A percentile compares a stretch with the other conserved stretches of the same genome.
Conservation (phyloP, 2,113 vertebrate species). For the Todiramphus chloris region DNA sequence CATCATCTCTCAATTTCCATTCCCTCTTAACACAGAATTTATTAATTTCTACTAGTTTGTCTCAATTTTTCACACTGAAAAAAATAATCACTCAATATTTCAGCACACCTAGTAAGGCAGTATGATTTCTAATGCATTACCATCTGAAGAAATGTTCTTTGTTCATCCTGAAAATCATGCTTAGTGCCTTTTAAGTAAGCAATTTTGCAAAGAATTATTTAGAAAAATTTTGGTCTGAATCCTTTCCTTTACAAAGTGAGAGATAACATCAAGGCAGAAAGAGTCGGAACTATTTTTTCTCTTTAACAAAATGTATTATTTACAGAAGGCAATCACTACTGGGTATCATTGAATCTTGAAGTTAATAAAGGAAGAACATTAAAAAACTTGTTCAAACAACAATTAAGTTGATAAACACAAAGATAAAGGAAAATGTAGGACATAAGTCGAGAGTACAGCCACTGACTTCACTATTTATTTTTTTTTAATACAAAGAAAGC, state of each 20-base stretch:
- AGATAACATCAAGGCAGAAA: background rate
- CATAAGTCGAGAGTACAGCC: background rate
- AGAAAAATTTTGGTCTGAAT: background rate
- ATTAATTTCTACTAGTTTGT: background rate
- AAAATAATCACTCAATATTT: background rate
- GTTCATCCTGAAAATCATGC: background rate
- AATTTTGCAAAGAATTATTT: background rate
- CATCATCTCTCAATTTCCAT: background rate
- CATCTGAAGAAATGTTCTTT: background rate
- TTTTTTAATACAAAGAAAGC: conserved; percentile 32
- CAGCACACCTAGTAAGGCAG: background rate
- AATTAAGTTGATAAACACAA: background rate
- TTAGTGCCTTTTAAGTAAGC: background rate
- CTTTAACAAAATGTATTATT: background rate
- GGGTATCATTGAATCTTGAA: background rate
- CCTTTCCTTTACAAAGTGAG: background rate
- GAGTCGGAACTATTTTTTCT: background rate
- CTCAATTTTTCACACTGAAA: background rate
- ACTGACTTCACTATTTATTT: background rate
- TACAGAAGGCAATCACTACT: background rate
- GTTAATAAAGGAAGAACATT: background rate
- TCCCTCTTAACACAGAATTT: background rate
- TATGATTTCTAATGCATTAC: background rate
- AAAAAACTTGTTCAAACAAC: background rate
- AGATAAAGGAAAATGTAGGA: background rate